Conservation (phyloP, 2,888 invertebrate species). For the Stramonita haemastoma region DNA sequence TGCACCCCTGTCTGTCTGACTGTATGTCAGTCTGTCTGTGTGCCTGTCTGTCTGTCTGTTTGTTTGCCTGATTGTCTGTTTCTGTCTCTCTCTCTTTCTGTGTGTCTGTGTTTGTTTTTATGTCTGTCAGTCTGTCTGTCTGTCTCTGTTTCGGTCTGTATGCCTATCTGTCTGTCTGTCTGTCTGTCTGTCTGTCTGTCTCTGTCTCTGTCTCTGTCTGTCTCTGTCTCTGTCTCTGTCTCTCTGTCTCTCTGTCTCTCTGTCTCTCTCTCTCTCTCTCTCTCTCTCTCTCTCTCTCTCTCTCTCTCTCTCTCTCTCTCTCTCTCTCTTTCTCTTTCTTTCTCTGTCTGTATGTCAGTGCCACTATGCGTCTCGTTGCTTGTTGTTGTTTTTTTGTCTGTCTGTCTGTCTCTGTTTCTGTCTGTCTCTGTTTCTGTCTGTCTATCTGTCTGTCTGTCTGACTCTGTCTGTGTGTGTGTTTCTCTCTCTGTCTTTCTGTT, state of each 20-base stretch:
- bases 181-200: background rate
- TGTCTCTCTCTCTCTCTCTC: background rate
- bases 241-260: background rate
- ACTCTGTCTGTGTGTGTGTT: no score
- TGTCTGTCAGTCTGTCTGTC: background rate
- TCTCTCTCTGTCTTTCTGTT: no score
- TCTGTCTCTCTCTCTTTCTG: background rate
- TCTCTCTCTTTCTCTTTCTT: no score
- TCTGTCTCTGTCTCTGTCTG: background rate
- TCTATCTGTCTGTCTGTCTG: no score
- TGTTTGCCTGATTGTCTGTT: background rate
- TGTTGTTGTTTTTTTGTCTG: no score
- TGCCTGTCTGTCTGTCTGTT: background rate
- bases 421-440: no score
- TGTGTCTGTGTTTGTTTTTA: background rate
- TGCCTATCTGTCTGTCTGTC: slow-evolving; percentile 12
- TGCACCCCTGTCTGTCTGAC: background rate
- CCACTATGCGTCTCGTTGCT: no score
- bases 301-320: no score
- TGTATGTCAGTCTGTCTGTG: background rate
- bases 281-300: no score
- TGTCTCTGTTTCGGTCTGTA: background rate
- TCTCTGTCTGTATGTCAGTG: no score
- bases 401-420: no score
- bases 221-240: background rate